Base-by-base conservation (phyloP, 2,113 vertebrate genomes). In the Hyla sarda region DNA sequence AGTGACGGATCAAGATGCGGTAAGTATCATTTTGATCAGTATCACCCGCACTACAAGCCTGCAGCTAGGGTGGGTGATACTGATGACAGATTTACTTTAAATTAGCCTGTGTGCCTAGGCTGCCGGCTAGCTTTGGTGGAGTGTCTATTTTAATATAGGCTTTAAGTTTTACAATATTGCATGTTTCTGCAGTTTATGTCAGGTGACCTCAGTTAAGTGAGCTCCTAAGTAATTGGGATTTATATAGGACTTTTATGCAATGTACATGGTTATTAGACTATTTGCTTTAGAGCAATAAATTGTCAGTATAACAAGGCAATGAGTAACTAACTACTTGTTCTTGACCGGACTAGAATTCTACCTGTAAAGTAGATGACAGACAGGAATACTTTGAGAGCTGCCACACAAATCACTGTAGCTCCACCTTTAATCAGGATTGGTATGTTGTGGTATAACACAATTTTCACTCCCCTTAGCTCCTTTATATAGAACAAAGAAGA, bases 381-480 rank as follows among this genome's bases (percentile, higher is more conserved):
- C 14, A 48, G n/a, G 11, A 30, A 14, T 34, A n/a, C 75, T 56
- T 34, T 78, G 50, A 54, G 52, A 19, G 50, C 75, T 54, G 75
- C 9, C 30, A 80, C 56, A n/a, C 13, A 69, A 69, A 25, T 60
- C 21, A 28, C 4, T 56, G n/a, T 60, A 19, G n/a, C 82, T 72
- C 82, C 71, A 60, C 82, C 82, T 37, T n/a, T 45, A 45, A 28
- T 30, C n/a, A 16, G 32, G 52, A 28, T 21, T 34, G 16, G 82
- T 83, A 54, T 58, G 82, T 83, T 11, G 8, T 58, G 16, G 12
- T 58, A 52, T 37, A 71, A 21, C 25, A n/a, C 25, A 25, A 41
- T 11, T 28, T 74, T 41, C 62, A 72, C 84, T 72, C 84, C 84
- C 74, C 75, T 73, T 47, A 71, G 32, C 16, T 56, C 62, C 50